Base-by-base conservation (phyloP, 2,888 invertebrate species). In the Pheosia tremula region DNA sequence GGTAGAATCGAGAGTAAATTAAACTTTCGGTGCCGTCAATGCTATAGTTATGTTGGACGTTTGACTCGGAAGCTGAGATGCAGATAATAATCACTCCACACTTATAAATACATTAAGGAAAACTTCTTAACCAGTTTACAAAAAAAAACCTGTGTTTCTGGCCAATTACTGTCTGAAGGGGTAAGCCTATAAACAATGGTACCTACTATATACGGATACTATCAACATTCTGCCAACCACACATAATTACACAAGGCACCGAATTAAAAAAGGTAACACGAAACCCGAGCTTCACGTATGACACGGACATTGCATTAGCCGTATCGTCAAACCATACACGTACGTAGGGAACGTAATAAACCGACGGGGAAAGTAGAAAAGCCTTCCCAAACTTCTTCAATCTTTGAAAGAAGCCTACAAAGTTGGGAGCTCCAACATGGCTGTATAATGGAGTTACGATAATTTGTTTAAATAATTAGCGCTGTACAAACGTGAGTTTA, bases 391-490 rank as follows among this genome's bases (percentile, higher is more conserved):
- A 24, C 36, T 43, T 24, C n/a, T 8, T 43, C 49, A 57, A 13
- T 55, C 52, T 39, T 55, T 10, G 7, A 36, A 45, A 72, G 72
- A 78, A 76, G 79, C 73, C 71, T 75, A 53, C 72, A 72, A 61
- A 52, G 11, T 63, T 61, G 60, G 58, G 65, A 62, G 69, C 72
- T 72, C 64, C 67, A 72, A 72, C 73, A 64, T 59, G 72, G 63
- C 58, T 69, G 66, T 62, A 68, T 78, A 24, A 24, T 80, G 61
- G 64, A 62, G 62, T 61, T 65, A 66, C 78, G 81, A 79, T 84
- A 82, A 83, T 74, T 80, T 75, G 67, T 56, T 64, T 71, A 69
- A 78, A 75, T 72, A 78, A 81, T 84, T 81, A 84, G 79, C 82
- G 77, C 67, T 70, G 64, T 72, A 72, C 71, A 77, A 73, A 71